Evolutionary conservation across 1,140 invertebrate genomes (phyloP).

Genomic region (Bursaphelenchus mucronatus): DNA sequence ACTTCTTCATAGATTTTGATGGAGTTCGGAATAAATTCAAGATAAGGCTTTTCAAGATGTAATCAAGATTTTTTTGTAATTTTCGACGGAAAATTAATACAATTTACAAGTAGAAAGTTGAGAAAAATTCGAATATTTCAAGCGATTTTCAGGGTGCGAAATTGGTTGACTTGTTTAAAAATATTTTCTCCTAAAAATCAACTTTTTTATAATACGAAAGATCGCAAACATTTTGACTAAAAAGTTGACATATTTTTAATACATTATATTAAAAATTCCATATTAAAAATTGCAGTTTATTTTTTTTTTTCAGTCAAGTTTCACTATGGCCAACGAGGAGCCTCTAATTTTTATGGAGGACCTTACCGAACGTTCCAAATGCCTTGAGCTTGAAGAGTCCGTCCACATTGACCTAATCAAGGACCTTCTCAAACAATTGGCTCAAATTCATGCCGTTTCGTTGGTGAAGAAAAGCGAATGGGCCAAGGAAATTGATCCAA

Average conservation of each 20-base stretch:
- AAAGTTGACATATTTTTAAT: conserved; percentile 10
- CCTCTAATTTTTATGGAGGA: conserved; percentile 56
- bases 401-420: conserved; percentile 41
- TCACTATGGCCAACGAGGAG: conserved; percentile 43
- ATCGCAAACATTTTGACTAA: conserved; percentile 11
- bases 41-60: neutral
- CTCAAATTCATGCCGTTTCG: conserved; percentile 44
- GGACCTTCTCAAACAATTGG: conserved; percentile 41
- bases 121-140: neutral
- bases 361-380: conserved; percentile 43
- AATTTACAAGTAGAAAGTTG: too few relatives aligned
- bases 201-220: neutral
- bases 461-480: conserved; percentile 29
- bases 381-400: conserved; percentile 39
- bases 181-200: neutral
- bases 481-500: conserved; percentile 21
- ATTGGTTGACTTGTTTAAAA: neutral
- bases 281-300: too few relatives aligned
- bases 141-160: neutral
- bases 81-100: too few relatives aligned
- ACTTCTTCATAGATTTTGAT: conserved; percentile 14
- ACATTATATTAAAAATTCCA: neutral
- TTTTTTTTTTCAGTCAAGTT: conserved; percentile 33
- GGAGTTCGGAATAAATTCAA: neutral
- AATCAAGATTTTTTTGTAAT: too few relatives aligned